Conservation (phyloP, 2,797 vertebrate species). For the Siniperca undulata region DNA sequence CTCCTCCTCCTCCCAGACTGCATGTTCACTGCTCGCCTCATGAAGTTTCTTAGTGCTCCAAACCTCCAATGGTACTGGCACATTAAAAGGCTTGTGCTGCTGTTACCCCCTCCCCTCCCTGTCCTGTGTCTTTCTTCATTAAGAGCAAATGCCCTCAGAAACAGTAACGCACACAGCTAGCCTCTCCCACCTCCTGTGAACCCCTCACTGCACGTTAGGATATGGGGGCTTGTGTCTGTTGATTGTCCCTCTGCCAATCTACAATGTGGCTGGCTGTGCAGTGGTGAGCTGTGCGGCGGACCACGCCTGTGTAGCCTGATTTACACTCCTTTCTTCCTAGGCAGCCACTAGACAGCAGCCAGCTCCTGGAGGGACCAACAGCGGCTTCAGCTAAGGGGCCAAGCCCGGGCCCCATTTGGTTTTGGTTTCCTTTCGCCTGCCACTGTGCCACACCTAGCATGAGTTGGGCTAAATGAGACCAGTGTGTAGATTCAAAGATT, state of each 20-base stretch:
- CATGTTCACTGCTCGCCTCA: constrained; percentile 69
- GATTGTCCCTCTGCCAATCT: constrained; percentile 69
- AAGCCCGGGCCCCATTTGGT: constrained; percentile 80
- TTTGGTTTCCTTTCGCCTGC: constrained; percentile 84
- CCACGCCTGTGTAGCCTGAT: constrained; percentile 80
- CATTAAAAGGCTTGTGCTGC: constrained; percentile 36
- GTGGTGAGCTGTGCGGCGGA: constrained; percentile 67
- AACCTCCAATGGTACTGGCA: constrained; percentile 62
- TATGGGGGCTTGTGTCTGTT: constrained; percentile 54
- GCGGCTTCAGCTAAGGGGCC: constrained; percentile 76
- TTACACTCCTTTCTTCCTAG: constrained; percentile 79
- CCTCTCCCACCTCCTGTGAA: constrained; percentile 61
- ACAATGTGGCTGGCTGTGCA: constrained; percentile 66
- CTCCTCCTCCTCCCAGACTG: constrained; percentile 60
- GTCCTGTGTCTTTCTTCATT: constrained; percentile 69
- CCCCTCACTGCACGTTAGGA: constrained; percentile 52
- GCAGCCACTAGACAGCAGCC: constrained; percentile 71
- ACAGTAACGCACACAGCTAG: constrained; percentile 58
- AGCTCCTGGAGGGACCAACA: constrained; percentile 76
- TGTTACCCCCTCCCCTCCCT: constrained; percentile 40
- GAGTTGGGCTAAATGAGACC: constrained; percentile 84
- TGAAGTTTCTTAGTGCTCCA: constrained; percentile 68
- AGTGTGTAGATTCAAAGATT: constrained; percentile 80
- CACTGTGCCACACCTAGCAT: constrained; percentile 85
- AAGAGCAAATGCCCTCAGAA: constrained; percentile 55